Percentiles rank a stretch among this genome's conserved stretches.
Conservation (phyloP, 2,113 vertebrate species). For the rat (Rattus norvegicus) region DNA sequence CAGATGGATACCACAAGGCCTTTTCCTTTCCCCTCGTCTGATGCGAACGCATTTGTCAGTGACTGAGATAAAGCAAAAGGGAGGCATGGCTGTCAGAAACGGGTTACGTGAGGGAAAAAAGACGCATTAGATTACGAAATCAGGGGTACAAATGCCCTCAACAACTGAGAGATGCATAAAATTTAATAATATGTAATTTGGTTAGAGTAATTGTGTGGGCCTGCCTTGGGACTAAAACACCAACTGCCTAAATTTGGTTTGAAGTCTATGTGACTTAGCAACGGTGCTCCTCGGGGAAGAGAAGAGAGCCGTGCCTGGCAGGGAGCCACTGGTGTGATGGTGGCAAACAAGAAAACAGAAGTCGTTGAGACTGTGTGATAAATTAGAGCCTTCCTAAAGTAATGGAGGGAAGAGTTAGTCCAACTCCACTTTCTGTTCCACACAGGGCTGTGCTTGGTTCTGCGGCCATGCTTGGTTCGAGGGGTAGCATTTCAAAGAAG, state of each 20-base stretch:
- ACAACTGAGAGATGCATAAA: slow-evolving; percentile 29
- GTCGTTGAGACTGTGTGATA: not conserved
- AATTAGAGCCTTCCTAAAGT: not conserved
- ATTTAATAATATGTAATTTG: slow-evolving; percentile 36
- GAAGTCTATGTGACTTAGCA: slow-evolving; percentile 20
- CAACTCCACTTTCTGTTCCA: not conserved
- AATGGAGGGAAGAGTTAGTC: not conserved
- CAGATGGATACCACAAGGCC: not conserved
- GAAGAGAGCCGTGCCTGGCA: not conserved
- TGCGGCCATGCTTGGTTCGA: not conserved
- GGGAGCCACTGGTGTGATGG: not conserved
- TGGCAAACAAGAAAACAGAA: not conserved
- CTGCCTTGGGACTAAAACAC: slow-evolving; percentile 23
- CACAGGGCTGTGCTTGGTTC: not conserved
- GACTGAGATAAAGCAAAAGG: slow-evolving; percentile 14
- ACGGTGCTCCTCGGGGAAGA: not conserved
- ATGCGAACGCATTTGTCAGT: slow-evolving; percentile 13
- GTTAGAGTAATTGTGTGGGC: slow-evolving; percentile 5
- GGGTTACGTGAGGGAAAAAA: not conserved
- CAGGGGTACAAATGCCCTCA: slow-evolving; percentile 33
- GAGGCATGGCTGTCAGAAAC: not conserved
- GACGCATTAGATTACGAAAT: not conserved
- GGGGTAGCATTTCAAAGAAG: not conserved
- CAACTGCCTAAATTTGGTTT: slow-evolving; percentile 45
- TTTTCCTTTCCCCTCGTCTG: not conserved